phyloP scores from a whole-genome alignment of 2,888 invertebrate genomes.

The Peribatodes rhomboidaria region DNA sequence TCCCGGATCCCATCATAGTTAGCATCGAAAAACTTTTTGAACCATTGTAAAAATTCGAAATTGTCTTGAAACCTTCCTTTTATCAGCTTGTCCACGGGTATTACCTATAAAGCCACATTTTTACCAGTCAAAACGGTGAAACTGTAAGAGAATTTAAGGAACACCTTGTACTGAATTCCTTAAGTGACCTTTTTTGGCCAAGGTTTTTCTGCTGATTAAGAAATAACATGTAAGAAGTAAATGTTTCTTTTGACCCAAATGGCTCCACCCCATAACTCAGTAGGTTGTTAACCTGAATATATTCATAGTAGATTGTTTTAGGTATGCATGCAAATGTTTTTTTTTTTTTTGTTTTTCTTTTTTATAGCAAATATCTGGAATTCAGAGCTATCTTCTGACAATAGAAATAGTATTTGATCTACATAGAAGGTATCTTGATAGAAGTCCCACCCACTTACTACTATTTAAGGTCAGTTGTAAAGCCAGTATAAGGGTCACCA shows the following conservation, averaged over 20 bases:
- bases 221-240: neutral
- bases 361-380: neutral
- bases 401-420: neutral
- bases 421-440: neutral
- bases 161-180: slow-evolving; percentile 16
- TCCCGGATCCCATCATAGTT: slow-evolving; percentile 98
- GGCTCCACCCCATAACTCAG: neutral
- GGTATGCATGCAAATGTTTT: neutral
- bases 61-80: slow-evolving; percentile 99
- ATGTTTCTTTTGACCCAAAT: slow-evolving; percentile 12
- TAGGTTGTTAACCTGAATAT: neutral
- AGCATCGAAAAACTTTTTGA: slow-evolving; percentile 99
- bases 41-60: slow-evolving; percentile 99
- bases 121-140: slow-evolving; percentile 18
- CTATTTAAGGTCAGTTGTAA: slow-evolving; percentile 23
- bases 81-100: slow-evolving; percentile 99
- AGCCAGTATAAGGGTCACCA: slow-evolving; percentile 27
- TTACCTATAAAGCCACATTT: slow-evolving; percentile 90
- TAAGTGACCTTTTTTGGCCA: slow-evolving; percentile 8
- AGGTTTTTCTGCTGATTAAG: slow-evolving; percentile 1
- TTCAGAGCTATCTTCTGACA: neutral
- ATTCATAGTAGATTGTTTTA: neutral
- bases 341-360: neutral
- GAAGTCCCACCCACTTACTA: slow-evolving; percentile 14
- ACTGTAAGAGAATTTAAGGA: slow-evolving; percentile 10